Conservation (phyloP, 2,797 vertebrate species). For the Danio kyathit region DNA sequence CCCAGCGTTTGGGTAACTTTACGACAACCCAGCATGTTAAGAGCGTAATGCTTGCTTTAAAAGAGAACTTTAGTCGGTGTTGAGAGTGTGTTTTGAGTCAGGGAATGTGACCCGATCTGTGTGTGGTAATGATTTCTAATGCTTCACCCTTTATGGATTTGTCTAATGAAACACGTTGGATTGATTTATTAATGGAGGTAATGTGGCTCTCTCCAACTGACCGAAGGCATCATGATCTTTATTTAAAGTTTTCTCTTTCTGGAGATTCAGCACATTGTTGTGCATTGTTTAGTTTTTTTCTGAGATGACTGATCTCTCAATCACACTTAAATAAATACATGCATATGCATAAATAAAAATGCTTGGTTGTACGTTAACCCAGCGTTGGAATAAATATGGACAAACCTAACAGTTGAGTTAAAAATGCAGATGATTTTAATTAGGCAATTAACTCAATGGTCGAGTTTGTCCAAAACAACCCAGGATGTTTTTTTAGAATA, state of each 20-base stretch:
- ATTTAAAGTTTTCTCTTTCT: background rate
- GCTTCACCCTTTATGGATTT: constrained; percentile 21
- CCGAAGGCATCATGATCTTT: background rate
- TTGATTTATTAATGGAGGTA: constrained; percentile 49
- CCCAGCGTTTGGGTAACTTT: too few relatives aligned
- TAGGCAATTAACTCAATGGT: too few relatives aligned
- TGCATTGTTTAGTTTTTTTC: constrained; percentile 31
- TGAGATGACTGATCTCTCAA: constrained; percentile 48
- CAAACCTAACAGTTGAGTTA: too few relatives aligned
- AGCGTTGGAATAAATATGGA: too few relatives aligned
- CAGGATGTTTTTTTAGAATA: too few relatives aligned
- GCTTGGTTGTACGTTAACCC: too few relatives aligned
- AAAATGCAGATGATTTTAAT: too few relatives aligned
- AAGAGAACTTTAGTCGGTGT: background rate
- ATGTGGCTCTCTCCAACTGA: background rate
- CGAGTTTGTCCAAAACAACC: too few relatives aligned
- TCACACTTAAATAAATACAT: constrained; percentile 8
- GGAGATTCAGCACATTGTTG: constrained; percentile 13
- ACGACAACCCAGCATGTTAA: too few relatives aligned
- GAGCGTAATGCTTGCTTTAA: too few relatives aligned
- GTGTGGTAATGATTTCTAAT: background rate
- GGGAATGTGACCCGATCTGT: background rate
- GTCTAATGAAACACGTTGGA: constrained; percentile 41
- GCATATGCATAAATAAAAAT: background rate
- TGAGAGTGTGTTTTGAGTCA: background rate